phyloP scores from a whole-genome alignment of 2,797 vertebrate species.

The Petrocephalus sullivani region DNA sequence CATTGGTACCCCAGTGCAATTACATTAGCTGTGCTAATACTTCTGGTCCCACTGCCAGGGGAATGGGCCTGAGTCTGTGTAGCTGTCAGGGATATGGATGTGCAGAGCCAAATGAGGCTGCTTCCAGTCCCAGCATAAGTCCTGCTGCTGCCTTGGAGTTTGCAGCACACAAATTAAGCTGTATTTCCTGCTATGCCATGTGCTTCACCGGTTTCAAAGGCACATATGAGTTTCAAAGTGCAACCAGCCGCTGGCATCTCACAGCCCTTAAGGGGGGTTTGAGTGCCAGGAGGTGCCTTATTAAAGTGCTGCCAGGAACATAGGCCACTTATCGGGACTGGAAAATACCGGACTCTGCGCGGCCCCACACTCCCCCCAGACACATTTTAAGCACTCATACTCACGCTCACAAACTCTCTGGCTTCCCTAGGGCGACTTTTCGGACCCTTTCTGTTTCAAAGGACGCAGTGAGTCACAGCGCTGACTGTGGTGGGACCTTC shows the following conservation, averaged over 20 bases:
- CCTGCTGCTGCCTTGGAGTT: neutral
- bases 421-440: neutral
- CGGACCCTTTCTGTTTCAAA: neutral
- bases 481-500: neutral
- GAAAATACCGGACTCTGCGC: neutral
- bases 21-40: neutral
- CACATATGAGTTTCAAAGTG: neutral
- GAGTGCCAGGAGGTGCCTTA: neutral
- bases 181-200: neutral
- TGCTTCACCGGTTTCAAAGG: neutral
- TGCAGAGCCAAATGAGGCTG: neutral
- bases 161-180: neutral
- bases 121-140: neutral
- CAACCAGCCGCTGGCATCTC: neutral
- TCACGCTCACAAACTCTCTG: neutral
- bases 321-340: neutral
- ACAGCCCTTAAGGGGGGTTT: neutral
- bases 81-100: neutral
- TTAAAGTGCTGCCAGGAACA: neutral
- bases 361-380: neutral
- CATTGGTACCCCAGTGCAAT: neutral
- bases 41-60: neutral
- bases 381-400: neutral
- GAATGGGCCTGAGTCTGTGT: neutral
- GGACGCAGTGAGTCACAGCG: neutral